Evolutionary conservation across 2,888 invertebrate species (phyloP), one percentile per base, ranked within the genome.

Genomic region (Horisme vitalbata): DNA sequence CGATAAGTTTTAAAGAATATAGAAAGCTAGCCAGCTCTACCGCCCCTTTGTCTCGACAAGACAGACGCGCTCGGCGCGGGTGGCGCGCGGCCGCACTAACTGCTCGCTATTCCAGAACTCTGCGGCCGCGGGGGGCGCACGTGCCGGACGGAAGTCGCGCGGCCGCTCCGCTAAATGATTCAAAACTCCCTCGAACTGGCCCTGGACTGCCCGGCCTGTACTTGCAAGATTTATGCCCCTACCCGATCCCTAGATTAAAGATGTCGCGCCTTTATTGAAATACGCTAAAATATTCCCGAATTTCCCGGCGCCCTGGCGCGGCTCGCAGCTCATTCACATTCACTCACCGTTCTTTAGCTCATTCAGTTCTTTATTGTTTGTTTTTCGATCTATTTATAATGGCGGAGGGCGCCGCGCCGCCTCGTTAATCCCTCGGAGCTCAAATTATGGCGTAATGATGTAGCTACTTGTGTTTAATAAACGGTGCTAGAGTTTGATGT

Each of bases 31-130:
- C 47, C 82, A 71, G 47, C 83, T 52, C 88, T 83, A 78, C 55
- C 68, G 83, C 80, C 85, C 87, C 87, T 88, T 89, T 89, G 89
- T 90, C 89, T 89, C 87, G 86, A 80, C 84, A 89, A 89, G 89
- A 89, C 87, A 88, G 87, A 83, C 87, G 85, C 69, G 73, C 35
- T 45, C 18, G 71, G 73, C 59, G 53, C 54, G 62, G 52, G 65
- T 63, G 65, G 61, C 50, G 46, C 53, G 62, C 59, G 62, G 60
- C n/a, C 24, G 27, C 39, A 48, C 31, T 9, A 11, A 45, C 44
- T 49, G 35, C 10, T 23, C 0, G 8, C 15, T 31, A 44, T 26
- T 26, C 49, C 54, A 55, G 55, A 58, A 60, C 55, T 59, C 55
- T 68, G 68, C 66, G 68, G 61, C 65, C 61, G 64, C 46, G 39